Percentiles rank a stretch among this genome's conserved stretches.
These are phyloP conservation scores for Drosophila rhopaloa DNA, from an alignment of 1,140 invertebrate genomes.

Conservation along the genomic window DNA sequence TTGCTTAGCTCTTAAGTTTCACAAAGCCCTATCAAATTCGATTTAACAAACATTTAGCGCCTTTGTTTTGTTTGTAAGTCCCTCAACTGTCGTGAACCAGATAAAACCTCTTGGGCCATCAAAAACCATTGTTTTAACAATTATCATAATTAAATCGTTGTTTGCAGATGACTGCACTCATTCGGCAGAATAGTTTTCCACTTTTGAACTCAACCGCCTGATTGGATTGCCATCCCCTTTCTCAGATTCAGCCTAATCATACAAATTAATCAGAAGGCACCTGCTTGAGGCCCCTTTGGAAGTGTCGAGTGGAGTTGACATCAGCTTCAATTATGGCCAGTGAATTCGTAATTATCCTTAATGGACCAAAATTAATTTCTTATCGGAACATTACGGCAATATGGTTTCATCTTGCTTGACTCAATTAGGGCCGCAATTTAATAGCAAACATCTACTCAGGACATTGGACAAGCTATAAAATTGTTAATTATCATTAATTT, in stretches of 20 bases:
- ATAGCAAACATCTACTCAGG: conserved; percentile 7
- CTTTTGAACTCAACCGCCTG: background rate
- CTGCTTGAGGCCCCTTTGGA: conserved; percentile 7
- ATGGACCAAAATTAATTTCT: conserved; percentile 46
- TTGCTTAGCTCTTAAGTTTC: background rate
- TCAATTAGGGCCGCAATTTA: conserved; percentile 34
- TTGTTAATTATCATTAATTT: conserved; percentile 26
- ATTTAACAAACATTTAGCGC: conserved; percentile 42
- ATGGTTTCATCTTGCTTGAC: conserved; percentile 18
- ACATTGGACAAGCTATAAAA: conserved; percentile 27
- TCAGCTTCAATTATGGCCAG: conserved; percentile 35
- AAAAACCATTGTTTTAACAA: conserved; percentile 49
- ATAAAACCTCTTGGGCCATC: background rate
- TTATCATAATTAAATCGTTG: conserved; percentile 53
- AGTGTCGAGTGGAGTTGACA: conserved; percentile 43
- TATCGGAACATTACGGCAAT: conserved; percentile 44
- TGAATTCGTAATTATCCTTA: conserved; percentile 36
- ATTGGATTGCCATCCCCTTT: background rate
- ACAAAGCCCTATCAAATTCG: background rate
- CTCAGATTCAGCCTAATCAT: conserved; percentile 5
- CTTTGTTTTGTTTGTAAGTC: background rate
- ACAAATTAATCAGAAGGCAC: conserved; percentile 31
- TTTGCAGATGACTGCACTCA: conserved; percentile 39
- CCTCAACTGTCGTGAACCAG: conserved; percentile 9
- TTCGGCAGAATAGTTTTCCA: conserved; percentile 13